Evolutionary conservation across 2,113 vertebrate genomes (phyloP), one percentile per base, ranked within the genome.

Genomic region (Ptyas mucosa): DNA sequence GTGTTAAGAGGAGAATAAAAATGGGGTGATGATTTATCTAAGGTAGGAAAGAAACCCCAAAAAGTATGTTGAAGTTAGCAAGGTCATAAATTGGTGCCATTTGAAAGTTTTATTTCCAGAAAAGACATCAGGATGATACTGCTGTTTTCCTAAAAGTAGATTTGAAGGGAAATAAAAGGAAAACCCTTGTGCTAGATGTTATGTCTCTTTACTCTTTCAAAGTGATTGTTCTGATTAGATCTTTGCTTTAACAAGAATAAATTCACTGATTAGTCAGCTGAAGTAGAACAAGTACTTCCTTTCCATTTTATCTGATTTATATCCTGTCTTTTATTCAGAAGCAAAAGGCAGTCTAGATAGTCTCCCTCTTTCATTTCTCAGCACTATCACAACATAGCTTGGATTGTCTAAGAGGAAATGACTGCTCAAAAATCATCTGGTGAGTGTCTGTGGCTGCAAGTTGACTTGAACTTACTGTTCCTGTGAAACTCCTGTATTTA

Each of bases 151-250:
- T 95, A 94, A 93, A 95, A 95, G 94, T 91, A 96, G 94, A 95
- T 94, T 95, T 96, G 95, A 95, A 95, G 18, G n/a, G 3, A 81
- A 81, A 96, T 95, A 95, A 96, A 96, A 96, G 95, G 95, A 96
- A 96, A 96, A 96, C 88, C 97, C 89, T 94, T 93, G 94, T 94
- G 94, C 94, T 94, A 89, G 95, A 94, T 95, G 97, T 95, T 97
- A 94, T 97, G 91, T 87, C 95, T 94, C 94, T 96, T 95, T 95
- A 15, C 92, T 96, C 92, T 96, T 96, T 94, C 94, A 94, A 94
- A 96, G 94, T 95, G 93, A 92, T 94, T 94, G 95, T 95, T 96
- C 89, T 87, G 94, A 96, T 96, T 95, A 92, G 91, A 92, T 93
- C 69, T 52, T 89, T 0, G 0, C 93, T 95, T 94, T 93, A 95